Base-by-base conservation (phyloP, 2,888 invertebrate genomes). In the Pristionchus exspectatus region DNA sequence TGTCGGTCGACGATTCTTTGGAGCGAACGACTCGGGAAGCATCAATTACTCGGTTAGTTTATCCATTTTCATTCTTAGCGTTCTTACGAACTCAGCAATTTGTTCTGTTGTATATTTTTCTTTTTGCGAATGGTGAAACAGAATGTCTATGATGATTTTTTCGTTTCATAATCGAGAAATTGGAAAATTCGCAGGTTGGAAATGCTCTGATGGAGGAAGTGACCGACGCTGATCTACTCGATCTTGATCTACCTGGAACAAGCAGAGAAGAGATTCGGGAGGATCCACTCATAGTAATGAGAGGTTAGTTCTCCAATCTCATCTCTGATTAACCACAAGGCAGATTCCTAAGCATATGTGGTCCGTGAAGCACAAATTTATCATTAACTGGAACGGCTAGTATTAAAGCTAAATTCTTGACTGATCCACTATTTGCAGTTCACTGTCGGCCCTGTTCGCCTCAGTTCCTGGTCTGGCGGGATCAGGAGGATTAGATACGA, bases 251-350 rank as follows among this genome's bases (percentile, higher is more conserved):
- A 10, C 90, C 92, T 30, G 87, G 87, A 18, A 66, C 90, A 50
- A 81, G 91, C 90, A 91, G 27, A 84, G 92, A 59, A 89, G 90
- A 77, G 89, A 89, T 33, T 93, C 93, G 10, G 92, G 90, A 38
- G 93, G 92, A 50, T 94, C 94, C 16, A 91, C 91, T 0, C 92
- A 93, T 85, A 93, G 93, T 24, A 93, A 91, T 77, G 94, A 94
- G 87, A 94, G 93, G 91, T 93, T 18, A n/a, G 16, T 12, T 44
- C 83, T 77, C 4, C 24, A 38, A 77, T 50, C 10, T 50, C 44
- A 7, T 9, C 44, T 50, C 44, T 14, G 12, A 50, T 27, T 54
- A 83, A 50, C 9, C 44, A 50, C 44, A 7, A 7, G 44, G 12
- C 9, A 3, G 12, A 33, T 18, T 33, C 38, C 21, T 2, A 7